Conservation (phyloP, 1,140 invertebrate species). For the Ectropis grisescens region DNA sequence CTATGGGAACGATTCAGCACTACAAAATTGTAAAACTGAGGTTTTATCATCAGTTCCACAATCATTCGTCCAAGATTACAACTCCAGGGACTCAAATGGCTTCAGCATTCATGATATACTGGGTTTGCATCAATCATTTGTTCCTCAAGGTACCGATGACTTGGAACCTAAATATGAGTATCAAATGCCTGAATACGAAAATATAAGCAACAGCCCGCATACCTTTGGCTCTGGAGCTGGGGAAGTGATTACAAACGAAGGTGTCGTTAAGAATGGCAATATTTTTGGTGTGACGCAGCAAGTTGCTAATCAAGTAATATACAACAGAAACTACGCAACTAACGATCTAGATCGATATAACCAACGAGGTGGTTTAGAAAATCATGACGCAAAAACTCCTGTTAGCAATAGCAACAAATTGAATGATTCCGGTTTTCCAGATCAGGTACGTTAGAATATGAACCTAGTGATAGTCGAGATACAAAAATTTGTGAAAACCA, state of each 20-base stretch:
- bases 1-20: slow-evolving; percentile 30
- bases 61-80: slow-evolving; percentile 54
- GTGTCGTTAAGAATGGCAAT: slow-evolving; percentile 26
- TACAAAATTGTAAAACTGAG: slow-evolving; percentile 39
- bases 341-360: slow-evolving; percentile 38
- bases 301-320: slow-evolving; percentile 31
- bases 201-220: slow-evolving; percentile 42
- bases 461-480: neutral
- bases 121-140: slow-evolving; percentile 53
- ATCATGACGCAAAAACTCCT: slow-evolving; percentile 38
- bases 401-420: slow-evolving; percentile 32
- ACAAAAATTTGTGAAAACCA: slow-evolving; percentile 18
- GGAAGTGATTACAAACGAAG: slow-evolving; percentile 32
- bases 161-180: slow-evolving; percentile 50
- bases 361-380: slow-evolving; percentile 30
- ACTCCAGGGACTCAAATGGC: slow-evolving; percentile 58
- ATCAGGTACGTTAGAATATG: slow-evolving; percentile 50
- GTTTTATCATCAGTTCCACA: slow-evolving; percentile 30
- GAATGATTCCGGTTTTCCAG: slow-evolving; percentile 44
- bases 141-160: slow-evolving; percentile 21
- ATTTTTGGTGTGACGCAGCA: slow-evolving; percentile 23
- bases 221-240: slow-evolving; percentile 36
- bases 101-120: slow-evolving; percentile 67
- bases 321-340: slow-evolving; percentile 33
- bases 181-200: slow-evolving; percentile 49